A percentile compares a stretch with the other conserved stretches of the same genome.
These are phyloP conservation scores for Zoanthus solanderi DNA, from an alignment of 92 coral and sea anemone species.

Conservation along the genomic window DNA sequence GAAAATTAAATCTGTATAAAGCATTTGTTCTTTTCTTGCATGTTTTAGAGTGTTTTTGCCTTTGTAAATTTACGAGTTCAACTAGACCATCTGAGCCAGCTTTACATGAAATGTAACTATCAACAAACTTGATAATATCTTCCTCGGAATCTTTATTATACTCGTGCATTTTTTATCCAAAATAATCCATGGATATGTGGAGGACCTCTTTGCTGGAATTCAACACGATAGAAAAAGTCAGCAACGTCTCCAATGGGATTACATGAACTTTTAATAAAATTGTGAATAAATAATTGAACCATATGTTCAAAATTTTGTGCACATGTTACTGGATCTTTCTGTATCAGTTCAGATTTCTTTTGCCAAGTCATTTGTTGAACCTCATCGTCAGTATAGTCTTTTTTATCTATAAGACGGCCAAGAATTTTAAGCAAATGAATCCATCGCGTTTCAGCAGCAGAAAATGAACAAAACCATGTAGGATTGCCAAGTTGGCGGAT, in stretches of 20 bases:
- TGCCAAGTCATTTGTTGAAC: slow-evolving; percentile 49
- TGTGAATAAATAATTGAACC: slow-evolving; percentile 39
- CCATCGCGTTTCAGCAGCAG: slow-evolving; percentile 34
- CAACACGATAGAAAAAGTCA: slow-evolving; percentile 57
- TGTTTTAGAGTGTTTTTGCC: slow-evolving; percentile 55
- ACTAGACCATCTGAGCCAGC: slow-evolving; percentile 23
- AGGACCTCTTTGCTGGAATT: slow-evolving; percentile 54
- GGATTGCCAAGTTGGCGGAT: slow-evolving; percentile 19
- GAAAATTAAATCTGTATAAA: slow-evolving; percentile 35
- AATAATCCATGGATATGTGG: slow-evolving; percentile 51
- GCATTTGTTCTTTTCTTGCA: slow-evolving; percentile 41
- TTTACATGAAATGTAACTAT: slow-evolving; percentile 25
- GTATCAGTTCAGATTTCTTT: slow-evolving; percentile 43
- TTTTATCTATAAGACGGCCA: slow-evolving; percentile 33
- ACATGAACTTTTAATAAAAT: slow-evolving; percentile 43
- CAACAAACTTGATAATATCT: slow-evolving; percentile 41
- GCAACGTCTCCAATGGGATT: slow-evolving; percentile 44
- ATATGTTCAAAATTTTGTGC: slow-evolving; percentile 38
- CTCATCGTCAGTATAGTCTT: slow-evolving; percentile 25
- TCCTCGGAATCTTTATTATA: slow-evolving; percentile 31
- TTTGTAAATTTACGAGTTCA: slow-evolving; percentile 50
- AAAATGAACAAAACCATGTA: slow-evolving; percentile 31
- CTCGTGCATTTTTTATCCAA: slow-evolving; percentile 41
- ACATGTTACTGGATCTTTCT: slow-evolving; percentile 31
- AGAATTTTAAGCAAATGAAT: slow-evolving; percentile 47